Evolutionary conservation across 2,888 invertebrate species (phyloP), one percentile per base, ranked within the genome.

Genomic region (Sisyra terminalis): DNA sequence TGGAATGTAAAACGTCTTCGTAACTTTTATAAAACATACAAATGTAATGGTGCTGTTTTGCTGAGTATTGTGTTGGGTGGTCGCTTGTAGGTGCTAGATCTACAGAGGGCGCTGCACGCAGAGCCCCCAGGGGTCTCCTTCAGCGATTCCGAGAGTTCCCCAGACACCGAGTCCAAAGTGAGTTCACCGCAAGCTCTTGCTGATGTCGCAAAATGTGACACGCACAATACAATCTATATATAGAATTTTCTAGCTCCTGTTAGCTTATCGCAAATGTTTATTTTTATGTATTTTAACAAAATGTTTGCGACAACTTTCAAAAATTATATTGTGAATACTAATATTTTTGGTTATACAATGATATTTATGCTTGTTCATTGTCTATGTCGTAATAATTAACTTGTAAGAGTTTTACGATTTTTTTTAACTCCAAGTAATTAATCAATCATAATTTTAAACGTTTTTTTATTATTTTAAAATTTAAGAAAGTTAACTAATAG

Each of bases 31-130:
- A 35, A 13, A 6, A 11, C 9, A 11, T 31, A 35, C n/a, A 35
- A 35, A 17, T 37, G 10, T 18, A 15, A 37, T 37, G 37, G 18
- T 37, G 37, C 37, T 37, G 37, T 36, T 29, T 41, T 46, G 37
- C 34, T 45, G 13, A 39, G 40, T 40, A 40, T 40, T 40, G 29
- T 40, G 29, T 40, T 46, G 45, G 47, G 46, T 58, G 43, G 53
- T 57, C 52, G 58, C 58, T 61, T 66, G 61, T 70, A 82, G 82
- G 82, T 82, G 68, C 73, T 80, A 73, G 81, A 82, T 69, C 71
- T 82, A 63, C 76, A 79, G 67, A 74, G 80, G 64, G 80, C 79
- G 59, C 76, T 82, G 65, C 82, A 82, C 67, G 82, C 81, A 52
- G 77, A 76, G 64, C 75, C 74, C 63, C 63, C 66, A 62, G 64